These are phyloP conservation scores for Cepphus grylle DNA, from an alignment of 2,113 vertebrate species.

Conservation along the genomic window DNA sequence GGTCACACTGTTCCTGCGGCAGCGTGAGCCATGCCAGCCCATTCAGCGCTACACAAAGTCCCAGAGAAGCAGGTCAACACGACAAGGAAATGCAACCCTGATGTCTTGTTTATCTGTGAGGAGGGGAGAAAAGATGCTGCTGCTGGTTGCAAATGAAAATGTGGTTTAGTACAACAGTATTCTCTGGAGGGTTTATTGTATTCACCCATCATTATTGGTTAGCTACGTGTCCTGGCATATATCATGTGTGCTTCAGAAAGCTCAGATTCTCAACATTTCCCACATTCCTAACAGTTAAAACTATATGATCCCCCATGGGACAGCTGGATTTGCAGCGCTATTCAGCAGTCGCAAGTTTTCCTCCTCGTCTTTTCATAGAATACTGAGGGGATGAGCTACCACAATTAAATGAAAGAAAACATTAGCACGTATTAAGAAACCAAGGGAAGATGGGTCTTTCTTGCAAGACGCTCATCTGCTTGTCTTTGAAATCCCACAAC, in stretches of 20 bases:
- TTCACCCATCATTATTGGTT: not conserved
- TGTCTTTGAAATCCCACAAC: not conserved
- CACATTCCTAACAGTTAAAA: not conserved
- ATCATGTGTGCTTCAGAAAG: not conserved
- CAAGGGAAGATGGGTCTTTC: not conserved
- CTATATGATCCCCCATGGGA: not conserved
- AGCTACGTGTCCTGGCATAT: not conserved
- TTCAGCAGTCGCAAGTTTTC: not conserved
- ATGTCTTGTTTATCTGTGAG: not conserved
- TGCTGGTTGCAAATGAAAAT: not conserved
- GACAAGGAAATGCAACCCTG: not conserved
- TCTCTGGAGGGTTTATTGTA: not conserved
- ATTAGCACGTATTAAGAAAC: not conserved
- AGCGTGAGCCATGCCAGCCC: accelerated
- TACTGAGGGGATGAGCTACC: not conserved
- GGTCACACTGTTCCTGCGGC: not conserved
- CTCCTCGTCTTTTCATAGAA: not conserved
- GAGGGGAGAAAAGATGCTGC: not conserved
- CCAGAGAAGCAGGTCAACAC: not conserved
- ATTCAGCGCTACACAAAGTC: not conserved
- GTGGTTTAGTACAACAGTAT: not conserved
- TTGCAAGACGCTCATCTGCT: not conserved
- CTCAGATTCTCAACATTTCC: not conserved
- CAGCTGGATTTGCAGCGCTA: not conserved
- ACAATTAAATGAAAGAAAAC: not conserved